phyloP scores from a whole-genome alignment of 2,113 vertebrate genomes.

The Aleadryas rufinucha region DNA sequence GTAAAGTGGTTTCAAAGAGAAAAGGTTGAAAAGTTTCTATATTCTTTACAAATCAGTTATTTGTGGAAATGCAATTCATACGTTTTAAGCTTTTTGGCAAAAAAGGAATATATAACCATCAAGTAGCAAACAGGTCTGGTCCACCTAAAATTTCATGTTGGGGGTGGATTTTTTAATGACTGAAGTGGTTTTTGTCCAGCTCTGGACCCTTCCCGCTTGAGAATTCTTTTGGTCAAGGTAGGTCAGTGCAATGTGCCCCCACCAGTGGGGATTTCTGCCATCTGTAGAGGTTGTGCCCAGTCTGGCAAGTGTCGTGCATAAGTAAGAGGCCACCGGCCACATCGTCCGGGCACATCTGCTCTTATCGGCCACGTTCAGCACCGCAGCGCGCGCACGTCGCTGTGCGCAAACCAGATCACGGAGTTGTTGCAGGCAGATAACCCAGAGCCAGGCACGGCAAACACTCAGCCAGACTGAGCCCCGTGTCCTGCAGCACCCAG shows the following conservation, averaged over 20 bases:
- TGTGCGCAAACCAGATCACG: background rate
- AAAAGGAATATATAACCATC: background rate
- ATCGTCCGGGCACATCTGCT: background rate
- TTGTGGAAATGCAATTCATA: background rate
- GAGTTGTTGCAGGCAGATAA: background rate
- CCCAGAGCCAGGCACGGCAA: background rate
- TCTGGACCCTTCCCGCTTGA: background rate
- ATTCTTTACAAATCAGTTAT: background rate
- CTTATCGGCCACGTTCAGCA: fast-evolving
- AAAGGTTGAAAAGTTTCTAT: background rate
- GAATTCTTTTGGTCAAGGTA: background rate
- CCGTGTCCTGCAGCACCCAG: fast-evolving
- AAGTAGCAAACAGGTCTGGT: background rate
- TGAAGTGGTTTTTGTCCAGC: background rate
- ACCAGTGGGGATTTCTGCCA: background rate
- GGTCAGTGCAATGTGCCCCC: fast-evolving
- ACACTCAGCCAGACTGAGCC: background rate
- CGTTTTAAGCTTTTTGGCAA: background rate
- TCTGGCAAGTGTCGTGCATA: fast-evolving
- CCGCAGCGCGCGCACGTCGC: fast-evolving
- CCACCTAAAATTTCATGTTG: background rate
- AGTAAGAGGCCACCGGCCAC: fast-evolving
- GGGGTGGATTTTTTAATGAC: background rate
- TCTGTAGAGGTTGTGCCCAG: fast-evolving
- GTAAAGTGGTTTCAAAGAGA: background rate